Conservation (phyloP, 92 coral and sea anemone genomes). For the Porites cylindrica region DNA sequence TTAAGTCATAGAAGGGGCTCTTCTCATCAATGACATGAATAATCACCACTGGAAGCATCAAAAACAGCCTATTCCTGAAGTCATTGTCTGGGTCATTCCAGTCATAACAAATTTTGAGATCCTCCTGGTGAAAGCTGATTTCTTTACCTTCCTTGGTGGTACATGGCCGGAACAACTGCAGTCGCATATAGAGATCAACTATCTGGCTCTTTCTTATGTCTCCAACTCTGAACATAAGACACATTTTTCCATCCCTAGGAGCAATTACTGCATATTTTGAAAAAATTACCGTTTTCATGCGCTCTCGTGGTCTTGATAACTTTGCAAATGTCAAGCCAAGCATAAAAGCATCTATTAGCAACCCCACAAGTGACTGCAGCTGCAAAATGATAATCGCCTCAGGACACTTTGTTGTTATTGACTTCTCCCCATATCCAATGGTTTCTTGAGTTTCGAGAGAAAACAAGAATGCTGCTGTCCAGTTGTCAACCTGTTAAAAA, state of each 20-base stretch:
- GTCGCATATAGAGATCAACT: conserved; percentile 82
- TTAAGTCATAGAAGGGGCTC: conserved; percentile 85
- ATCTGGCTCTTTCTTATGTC: conserved; percentile 92
- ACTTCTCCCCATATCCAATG: conserved; percentile 92
- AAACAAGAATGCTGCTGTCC: conserved; percentile 90
- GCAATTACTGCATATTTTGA: conserved; percentile 85
- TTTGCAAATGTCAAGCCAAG: conserved; percentile 95
- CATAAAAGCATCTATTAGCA: conserved; percentile 81
- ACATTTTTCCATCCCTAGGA: conserved; percentile 87
- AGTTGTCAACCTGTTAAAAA: conserved; percentile 69
- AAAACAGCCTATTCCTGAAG: conserved; percentile 73
- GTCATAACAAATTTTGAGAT: conserved; percentile 82
- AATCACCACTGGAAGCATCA: conserved; percentile 82
- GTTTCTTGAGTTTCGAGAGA: conserved; percentile 98
- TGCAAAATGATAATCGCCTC: conserved; percentile 85
- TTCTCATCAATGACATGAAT: conserved; percentile 87
- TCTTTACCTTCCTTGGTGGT: conserved; percentile 78
- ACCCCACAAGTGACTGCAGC: conserved; percentile 81
- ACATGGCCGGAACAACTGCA: conserved; percentile 74
- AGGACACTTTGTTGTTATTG: conserved; percentile 81
- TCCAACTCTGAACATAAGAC: conserved; percentile 91
- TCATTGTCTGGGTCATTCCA: conserved; percentile 72
- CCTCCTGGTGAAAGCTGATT: conserved; percentile 83
- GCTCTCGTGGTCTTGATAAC: conserved; percentile 87
- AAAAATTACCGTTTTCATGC: conserved; percentile 86